Percentiles rank a stretch among this genome's conserved stretches.
These are phyloP conservation scores for Cheilosia scutellata DNA, from an alignment of 2,888 invertebrate species.

Conservation along the genomic window DNA sequence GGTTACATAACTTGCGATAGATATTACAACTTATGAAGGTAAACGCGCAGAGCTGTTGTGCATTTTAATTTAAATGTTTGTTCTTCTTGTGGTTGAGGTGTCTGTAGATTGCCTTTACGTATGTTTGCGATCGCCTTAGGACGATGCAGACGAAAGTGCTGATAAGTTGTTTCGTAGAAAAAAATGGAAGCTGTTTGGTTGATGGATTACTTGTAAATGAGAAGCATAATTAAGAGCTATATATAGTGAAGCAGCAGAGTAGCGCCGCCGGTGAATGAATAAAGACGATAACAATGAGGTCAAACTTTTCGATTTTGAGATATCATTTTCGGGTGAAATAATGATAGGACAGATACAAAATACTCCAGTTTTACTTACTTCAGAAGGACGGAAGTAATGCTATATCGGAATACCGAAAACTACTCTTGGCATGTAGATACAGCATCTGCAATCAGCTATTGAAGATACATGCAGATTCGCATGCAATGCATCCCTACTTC, in stretches of 20 bases:
- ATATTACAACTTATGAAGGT: slow-evolving; percentile 40
- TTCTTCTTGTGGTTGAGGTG: slow-evolving; percentile 23
- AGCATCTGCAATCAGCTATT: too few relatives aligned
- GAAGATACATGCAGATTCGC: too few relatives aligned
- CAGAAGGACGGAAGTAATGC: too few relatives aligned
- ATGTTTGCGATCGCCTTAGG: neutral
- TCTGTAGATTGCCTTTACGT: slow-evolving; percentile 5
- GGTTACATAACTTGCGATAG: slow-evolving; percentile 6
- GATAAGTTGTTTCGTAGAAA: neutral
- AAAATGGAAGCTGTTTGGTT: slow-evolving; percentile 18
- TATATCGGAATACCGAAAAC: too few relatives aligned
- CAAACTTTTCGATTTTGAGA: neutral
- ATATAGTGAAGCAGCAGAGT: neutral
- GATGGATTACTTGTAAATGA: slow-evolving; percentile 30
- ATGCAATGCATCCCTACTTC: too few relatives aligned
- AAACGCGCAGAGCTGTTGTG: slow-evolving; percentile 23
- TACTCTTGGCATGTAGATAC: too few relatives aligned
- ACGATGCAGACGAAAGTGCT: slow-evolving; percentile 13
- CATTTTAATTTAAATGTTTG: slow-evolving; percentile 43
- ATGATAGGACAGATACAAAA: too few relatives aligned
- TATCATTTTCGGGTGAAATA: too few relatives aligned
- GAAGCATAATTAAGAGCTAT: slow-evolving; percentile 33
- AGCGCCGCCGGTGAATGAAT: neutral
- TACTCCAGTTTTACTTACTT: too few relatives aligned
- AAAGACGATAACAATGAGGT: slow-evolving; percentile 3